These are phyloP conservation scores for Syngnathus scovelli DNA, from an alignment of 2,113 vertebrate genomes.

Conservation along the genomic window DNA sequence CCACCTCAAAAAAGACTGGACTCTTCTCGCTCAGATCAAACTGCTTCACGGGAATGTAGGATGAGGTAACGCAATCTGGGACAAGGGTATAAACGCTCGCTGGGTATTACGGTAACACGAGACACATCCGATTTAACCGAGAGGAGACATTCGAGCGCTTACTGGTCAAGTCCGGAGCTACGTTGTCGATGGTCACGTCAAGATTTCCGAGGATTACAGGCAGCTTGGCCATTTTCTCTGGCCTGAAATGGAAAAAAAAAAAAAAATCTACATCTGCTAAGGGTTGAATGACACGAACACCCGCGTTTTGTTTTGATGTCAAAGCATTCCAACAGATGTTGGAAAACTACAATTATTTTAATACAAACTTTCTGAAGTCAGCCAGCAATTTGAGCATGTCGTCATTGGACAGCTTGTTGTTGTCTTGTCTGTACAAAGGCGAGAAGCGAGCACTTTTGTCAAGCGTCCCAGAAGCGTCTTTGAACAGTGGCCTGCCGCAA, in stretches of 20 bases:
- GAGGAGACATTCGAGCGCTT: conserved; percentile 60
- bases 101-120: conserved; percentile 28
- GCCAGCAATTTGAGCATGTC: conserved; percentile 92
- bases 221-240: conserved; percentile 97
- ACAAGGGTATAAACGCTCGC: conserved; percentile 34
- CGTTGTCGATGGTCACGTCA: conserved; percentile 91
- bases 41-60: conserved; percentile 93
- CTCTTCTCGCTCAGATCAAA: conserved; percentile 79
- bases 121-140: conserved; percentile 5
- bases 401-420: conserved; percentile 95
- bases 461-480: conserved; percentile 85
- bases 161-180: conserved; percentile 90
- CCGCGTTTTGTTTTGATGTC: conserved; percentile 15
- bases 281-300: conserved; percentile 31
- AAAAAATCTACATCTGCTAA: conserved; percentile 26
- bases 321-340: conserved; percentile 15
- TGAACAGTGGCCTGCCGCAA: conserved; percentile 83
- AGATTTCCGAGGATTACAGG: conserved; percentile 97
- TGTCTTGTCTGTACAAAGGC: conserved; percentile 90
- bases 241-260: conserved; percentile 68
- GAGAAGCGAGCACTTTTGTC: conserved; percentile 94
- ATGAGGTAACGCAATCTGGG: conserved; percentile 92
- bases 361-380: conserved; percentile 94
- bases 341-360: background rate
- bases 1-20: conserved; percentile 84